phyloP scores from a whole-genome alignment of 2,888 invertebrate genomes.

The Melanotus villosus region DNA sequence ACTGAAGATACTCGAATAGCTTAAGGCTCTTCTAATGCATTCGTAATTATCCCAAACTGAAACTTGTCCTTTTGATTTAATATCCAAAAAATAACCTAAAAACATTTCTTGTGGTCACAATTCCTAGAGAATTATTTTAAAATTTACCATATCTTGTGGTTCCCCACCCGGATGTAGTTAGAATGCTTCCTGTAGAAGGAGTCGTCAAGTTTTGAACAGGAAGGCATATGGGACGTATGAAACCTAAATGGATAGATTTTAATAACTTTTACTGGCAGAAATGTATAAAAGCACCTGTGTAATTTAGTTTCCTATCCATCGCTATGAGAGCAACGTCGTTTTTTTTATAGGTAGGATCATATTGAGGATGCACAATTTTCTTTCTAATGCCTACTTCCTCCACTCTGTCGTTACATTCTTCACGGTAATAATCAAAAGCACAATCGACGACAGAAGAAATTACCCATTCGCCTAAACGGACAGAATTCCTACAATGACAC shows the following conservation, averaged over 20 bases:
- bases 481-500: conserved; percentile 69
- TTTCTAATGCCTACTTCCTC: conserved; percentile 64
- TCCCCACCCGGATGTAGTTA: conserved; percentile 41
- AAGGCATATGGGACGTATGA: conserved; percentile 72
- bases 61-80: conserved; percentile 70
- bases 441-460: conserved; percentile 67
- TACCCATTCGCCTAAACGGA: conserved; percentile 70
- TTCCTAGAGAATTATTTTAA: too few species aligned
- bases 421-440: neutral
- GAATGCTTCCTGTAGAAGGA: neutral
- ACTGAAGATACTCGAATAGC: conserved; percentile 58
- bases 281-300: conserved; percentile 17
- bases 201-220: conserved; percentile 60
- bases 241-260: too few species aligned
- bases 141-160: neutral
- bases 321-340: conserved; percentile 43
- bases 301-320: neutral
- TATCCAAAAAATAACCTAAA: conserved; percentile 61
- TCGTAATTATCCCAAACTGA: conserved; percentile 60
- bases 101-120: too few species aligned
- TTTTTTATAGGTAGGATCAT: conserved; percentile 57
- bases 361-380: conserved; percentile 62
- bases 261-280: too few species aligned
- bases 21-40: conserved; percentile 56
- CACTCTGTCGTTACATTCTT: conserved; percentile 64